Percentiles rank a stretch among this genome's conserved stretches.
Evolutionary conservation across 37 sponge, comb jelly and placozoan species (phyloP).

Genomic region (Beroe ovata): DNA sequence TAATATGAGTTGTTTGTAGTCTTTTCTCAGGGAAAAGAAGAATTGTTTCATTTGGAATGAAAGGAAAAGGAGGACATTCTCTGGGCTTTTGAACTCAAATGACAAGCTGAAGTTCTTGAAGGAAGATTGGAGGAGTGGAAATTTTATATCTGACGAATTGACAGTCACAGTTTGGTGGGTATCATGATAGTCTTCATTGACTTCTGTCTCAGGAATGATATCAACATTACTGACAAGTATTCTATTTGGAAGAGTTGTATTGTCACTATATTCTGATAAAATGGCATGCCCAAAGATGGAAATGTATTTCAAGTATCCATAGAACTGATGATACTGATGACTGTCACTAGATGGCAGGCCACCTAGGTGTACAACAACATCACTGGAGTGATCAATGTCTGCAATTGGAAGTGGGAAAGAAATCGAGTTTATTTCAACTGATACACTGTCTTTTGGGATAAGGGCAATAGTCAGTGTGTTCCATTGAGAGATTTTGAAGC

Average conservation of each 20-base stretch:
- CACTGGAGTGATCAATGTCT: background rate
- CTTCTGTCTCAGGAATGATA: background rate
- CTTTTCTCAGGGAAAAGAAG: conserved; percentile 15
- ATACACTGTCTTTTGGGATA: background rate
- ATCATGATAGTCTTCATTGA: background rate
- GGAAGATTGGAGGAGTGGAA: background rate
- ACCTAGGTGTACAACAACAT: background rate
- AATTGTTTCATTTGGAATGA: conserved; percentile 6
- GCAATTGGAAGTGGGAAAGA: background rate
- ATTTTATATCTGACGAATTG: conserved; percentile 33
- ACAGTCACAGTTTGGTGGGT: background rate
- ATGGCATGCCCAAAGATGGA: background rate
- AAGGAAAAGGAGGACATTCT: conserved; percentile 3
- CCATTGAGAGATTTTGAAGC: background rate
- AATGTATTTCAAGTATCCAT: background rate
- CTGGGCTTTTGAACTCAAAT: conserved; percentile 40
- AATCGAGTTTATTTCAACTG: background rate
- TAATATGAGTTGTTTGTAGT: conserved; percentile 54
- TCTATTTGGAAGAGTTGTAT: background rate
- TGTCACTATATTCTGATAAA: background rate
- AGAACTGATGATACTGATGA: background rate
- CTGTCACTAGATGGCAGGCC: background rate
- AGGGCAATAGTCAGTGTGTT: background rate
- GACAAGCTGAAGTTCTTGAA: conserved; percentile 27
- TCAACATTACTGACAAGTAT: conserved; percentile 10